phyloP scores from a whole-genome alignment of 2,888 invertebrate genomes.

The Horisme vitalbata region DNA sequence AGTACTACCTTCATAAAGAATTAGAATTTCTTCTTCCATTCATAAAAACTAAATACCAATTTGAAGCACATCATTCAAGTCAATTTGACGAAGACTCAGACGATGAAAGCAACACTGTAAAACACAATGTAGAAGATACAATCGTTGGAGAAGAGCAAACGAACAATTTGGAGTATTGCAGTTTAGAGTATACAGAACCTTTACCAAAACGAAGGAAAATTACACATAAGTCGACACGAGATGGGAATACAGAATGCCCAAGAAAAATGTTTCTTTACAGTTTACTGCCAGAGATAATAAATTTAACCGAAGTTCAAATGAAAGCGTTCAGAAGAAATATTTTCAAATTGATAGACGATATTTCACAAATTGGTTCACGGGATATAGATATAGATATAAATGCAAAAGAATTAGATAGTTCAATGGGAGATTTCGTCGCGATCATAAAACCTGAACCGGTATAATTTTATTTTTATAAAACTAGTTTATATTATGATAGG shows the following conservation, averaged over 20 bases:
- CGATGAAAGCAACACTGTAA: conserved; percentile 35
- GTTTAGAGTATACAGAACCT: conserved; percentile 21
- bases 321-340: conserved; percentile 49
- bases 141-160: conserved; percentile 12
- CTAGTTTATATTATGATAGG: too few relatives aligned
- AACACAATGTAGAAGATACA: conserved; percentile 6
- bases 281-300: conserved; percentile 48
- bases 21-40: conserved; percentile 52
- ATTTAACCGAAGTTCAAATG: conserved; percentile 49
- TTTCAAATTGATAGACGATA: conserved; percentile 44
- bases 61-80: too few relatives aligned
- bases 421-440: conserved; percentile 2
- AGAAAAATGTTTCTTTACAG: conserved; percentile 47
- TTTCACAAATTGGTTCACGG: too few relatives aligned
- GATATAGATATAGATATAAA: too few relatives aligned
- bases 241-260: conserved; percentile 25
- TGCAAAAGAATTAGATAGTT: background rate
- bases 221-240: conserved; percentile 1
- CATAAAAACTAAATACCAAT: conserved; percentile 38
- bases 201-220: conserved; percentile 25
- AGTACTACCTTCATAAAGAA: conserved; percentile 51
- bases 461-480: background rate
- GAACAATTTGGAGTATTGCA: conserved; percentile 8
- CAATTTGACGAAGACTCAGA: conserved; percentile 40
- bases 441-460: conserved; percentile 23